phyloP scores from a whole-genome alignment of 2,113 vertebrate species.

The Alethe castanea region DNA sequence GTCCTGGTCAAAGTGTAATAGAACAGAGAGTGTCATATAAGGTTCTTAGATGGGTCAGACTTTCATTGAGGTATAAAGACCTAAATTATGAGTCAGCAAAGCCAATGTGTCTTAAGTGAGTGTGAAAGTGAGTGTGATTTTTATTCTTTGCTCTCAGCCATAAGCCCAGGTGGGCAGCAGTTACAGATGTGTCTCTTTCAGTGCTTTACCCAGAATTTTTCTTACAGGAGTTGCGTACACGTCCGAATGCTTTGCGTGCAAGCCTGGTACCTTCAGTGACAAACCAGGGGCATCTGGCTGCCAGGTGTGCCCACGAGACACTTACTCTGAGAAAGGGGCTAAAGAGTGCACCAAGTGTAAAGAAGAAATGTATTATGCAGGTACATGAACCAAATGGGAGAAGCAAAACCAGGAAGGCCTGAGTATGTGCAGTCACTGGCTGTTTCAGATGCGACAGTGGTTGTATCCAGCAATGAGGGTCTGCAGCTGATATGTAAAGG shows the following conservation, averaged over 20 bases:
- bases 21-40: background rate
- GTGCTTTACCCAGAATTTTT: background rate
- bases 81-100: background rate
- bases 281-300: constrained; percentile 85
- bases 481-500: background rate
- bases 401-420: background rate
- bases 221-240: constrained; percentile 92
- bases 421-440: accelerated
- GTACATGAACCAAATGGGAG: constrained; percentile 53
- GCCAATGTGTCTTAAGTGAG: background rate
- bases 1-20: background rate
- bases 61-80: background rate
- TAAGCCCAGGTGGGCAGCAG: background rate
- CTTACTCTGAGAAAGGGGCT: constrained; percentile 88
- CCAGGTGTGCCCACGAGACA: constrained; percentile 85
- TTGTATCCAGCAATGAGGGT: background rate
- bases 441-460: background rate
- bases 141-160: background rate
- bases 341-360: constrained; percentile 87
- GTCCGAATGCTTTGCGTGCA: constrained; percentile 93
- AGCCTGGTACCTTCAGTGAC: constrained; percentile 88
- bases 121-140: background rate
- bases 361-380: constrained; percentile 82
- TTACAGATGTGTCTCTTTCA: background rate
- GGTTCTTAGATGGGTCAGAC: background rate